Conservation (phyloP, 2,113 vertebrate species). For the Rallus limicola region DNA sequence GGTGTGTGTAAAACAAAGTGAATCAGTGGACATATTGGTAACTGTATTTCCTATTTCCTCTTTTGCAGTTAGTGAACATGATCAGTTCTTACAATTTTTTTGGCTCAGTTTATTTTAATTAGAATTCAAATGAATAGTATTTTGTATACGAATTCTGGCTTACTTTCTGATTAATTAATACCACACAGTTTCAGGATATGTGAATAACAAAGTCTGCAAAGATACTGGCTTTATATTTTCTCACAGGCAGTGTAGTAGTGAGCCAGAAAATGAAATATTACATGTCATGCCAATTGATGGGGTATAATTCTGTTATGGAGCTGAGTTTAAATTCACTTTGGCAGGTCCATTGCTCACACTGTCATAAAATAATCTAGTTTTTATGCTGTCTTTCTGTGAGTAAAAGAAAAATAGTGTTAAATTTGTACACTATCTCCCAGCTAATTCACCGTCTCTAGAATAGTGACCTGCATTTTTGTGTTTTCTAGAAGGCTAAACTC, state of each 20-base stretch:
- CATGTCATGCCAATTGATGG: slow-evolving; percentile 39
- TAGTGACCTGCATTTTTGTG: slow-evolving; percentile 36
- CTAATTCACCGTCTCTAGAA: slow-evolving; percentile 19
- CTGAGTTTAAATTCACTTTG: slow-evolving; percentile 34
- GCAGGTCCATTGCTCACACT: slow-evolving; percentile 20
- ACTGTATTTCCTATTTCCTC: background rate
- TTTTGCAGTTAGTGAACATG: background rate
- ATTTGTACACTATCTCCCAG: slow-evolving; percentile 33
- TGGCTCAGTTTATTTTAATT: slow-evolving; percentile 59
- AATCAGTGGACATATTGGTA: background rate
- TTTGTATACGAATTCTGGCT: slow-evolving; percentile 43
- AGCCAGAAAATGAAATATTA: slow-evolving; percentile 62
- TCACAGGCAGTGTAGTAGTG: slow-evolving; percentile 45
- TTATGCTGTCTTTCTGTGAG: slow-evolving; percentile 24
- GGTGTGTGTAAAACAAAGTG: background rate
- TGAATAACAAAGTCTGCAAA: slow-evolving; percentile 38
- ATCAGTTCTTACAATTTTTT: background rate
- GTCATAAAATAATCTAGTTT: slow-evolving; percentile 44
- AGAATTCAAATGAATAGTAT: slow-evolving; percentile 29
- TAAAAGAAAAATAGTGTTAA: background rate
- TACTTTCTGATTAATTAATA: slow-evolving; percentile 56
- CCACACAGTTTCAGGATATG: slow-evolving; percentile 11
- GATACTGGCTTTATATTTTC: slow-evolving; percentile 59
- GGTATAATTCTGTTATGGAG: slow-evolving; percentile 35
- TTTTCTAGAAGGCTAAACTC: slow-evolving; percentile 16